Percentiles rank a stretch among this genome's conserved stretches.
Evolutionary conservation across 1,140 invertebrate species (phyloP).

Genomic region (Branchinecta lynchi): DNA sequence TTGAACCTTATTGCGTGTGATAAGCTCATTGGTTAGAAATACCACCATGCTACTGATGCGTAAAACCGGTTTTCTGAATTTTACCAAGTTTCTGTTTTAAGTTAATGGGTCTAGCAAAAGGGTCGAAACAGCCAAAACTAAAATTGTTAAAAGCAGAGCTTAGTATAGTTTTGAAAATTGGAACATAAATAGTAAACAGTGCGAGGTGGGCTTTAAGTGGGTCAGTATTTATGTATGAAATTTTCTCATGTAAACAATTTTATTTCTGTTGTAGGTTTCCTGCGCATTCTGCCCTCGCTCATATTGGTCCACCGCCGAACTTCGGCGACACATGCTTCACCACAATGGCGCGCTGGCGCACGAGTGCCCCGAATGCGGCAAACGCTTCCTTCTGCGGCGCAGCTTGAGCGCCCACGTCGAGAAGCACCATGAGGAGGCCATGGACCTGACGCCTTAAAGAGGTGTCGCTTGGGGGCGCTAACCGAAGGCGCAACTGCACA

Average conservation of each 20-base stretch:
- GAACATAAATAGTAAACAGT: background rate
- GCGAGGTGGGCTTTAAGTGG: background rate
- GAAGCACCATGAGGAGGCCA: background rate
- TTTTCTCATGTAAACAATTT: background rate
- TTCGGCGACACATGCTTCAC: conserved; percentile 69
- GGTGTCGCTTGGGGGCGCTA: background rate
- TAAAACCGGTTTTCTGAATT: too few species aligned
- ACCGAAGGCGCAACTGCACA: background rate
- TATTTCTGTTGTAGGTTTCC: conserved; percentile 44
- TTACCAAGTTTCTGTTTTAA: too few species aligned
- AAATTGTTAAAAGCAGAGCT: background rate
- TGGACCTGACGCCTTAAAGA: background rate
- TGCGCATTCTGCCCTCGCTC: conserved; percentile 80
- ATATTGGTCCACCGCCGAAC: conserved; percentile 84
- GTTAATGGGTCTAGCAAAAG: too few species aligned
- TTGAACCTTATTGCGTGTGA: too few species aligned
- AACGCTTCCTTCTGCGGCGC: background rate
- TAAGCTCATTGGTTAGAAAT: too few species aligned
- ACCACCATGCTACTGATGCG: too few species aligned
- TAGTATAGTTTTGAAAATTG: background rate
- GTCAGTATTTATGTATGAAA: background rate
- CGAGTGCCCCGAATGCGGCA: background rate
- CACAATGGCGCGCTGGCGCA: conserved; percentile 18
- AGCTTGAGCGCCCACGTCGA: background rate
- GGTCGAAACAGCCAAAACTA: too few species aligned